Evolutionary conservation across 2,888 invertebrate genomes (phyloP), one percentile per base, ranked within the genome.

Genomic region (Thecophora atra): DNA sequence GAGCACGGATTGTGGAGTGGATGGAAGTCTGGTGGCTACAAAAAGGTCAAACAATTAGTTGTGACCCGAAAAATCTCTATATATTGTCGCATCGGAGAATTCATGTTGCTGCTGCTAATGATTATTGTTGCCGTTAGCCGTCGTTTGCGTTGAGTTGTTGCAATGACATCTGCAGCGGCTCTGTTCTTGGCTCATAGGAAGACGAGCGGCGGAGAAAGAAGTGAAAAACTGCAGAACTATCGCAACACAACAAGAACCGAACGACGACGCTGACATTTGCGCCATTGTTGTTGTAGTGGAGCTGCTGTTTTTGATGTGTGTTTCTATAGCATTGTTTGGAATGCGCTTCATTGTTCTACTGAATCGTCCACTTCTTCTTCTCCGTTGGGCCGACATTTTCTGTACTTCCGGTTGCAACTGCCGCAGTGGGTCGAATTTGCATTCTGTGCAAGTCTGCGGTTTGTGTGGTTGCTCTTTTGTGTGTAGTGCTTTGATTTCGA

Each of bases 21-120:
- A n/a, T n/a, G n/a, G n/a, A 7, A 58, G 21, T 26, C 42, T 13
- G 42, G 17, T 13, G 44, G 13, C 37, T 21, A 68, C 58, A 74
- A 73, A 73, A 73, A 76, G 72, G 71, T 70, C 72, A 72, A 76
- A 64, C 76, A 73, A 74, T 74, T 74, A 76, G 72, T 58, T 76
- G 67, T 74, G 73, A 76, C 74, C 76, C 71, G 65, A 76, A 74
- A 73, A 62, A 71, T 64, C 51, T 65, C 42, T 28, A 51, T 11
- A 65, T 21, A 37, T 67, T 67, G 67, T 37, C 30, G 67, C 67
- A 67, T 30, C 37, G 17, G n/a, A 19, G 67, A 37, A 37, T 37
- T 37, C 42, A 17, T 37, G 54, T 47, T 51, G 24, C 24, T 65
- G 21, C 37, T 30, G 28, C 17, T 60, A 30, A 28, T 15, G 60